phyloP scores from a whole-genome alignment of 2,113 vertebrate genomes.

The Zootoca vivipara region DNA sequence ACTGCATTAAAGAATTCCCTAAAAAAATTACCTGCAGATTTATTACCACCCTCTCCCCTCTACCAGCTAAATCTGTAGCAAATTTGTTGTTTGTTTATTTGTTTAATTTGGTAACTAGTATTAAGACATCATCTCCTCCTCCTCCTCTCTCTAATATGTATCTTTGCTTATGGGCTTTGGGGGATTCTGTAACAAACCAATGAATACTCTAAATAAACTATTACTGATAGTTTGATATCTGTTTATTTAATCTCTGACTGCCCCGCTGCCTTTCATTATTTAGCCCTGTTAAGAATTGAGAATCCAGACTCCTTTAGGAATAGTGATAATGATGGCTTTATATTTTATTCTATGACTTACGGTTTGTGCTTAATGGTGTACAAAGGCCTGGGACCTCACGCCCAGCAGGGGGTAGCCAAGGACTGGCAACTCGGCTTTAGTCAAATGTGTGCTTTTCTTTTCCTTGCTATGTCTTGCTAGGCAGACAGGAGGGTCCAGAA shows the following conservation, averaged over 20 bases:
- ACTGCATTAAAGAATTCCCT: conserved; percentile 14
- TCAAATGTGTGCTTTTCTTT: conserved; percentile 37
- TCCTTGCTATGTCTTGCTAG: neutral
- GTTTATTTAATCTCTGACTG: conserved; percentile 31
- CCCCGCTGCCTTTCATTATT: neutral
- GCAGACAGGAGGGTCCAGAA: neutral
- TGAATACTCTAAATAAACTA: conserved; percentile 11
- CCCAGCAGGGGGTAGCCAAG: conserved; percentile 97
- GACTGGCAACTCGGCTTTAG: conserved; percentile 75
- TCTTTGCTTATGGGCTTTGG: conserved; percentile 25
- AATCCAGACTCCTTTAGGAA: conserved; percentile 4
- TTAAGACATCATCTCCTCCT: neutral
- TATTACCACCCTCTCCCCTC: neutral
- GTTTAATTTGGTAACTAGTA: neutral
- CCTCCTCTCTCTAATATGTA: neutral
- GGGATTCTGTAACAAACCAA: conserved; percentile 35
- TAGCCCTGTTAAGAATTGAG: conserved; percentile 22
- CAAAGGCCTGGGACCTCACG: conserved; percentile 57
- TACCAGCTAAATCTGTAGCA: fast-evolving
- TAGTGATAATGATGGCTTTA: conserved; percentile 28
- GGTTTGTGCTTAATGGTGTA: conserved; percentile 34
- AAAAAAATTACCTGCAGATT: neutral
- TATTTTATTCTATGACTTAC: conserved; percentile 37
- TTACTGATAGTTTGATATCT: fast-evolving
- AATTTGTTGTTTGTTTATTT: neutral